Evolutionary conservation across 2,888 invertebrate species (phyloP).

Genomic region (Ennomos quercinarius): DNA sequence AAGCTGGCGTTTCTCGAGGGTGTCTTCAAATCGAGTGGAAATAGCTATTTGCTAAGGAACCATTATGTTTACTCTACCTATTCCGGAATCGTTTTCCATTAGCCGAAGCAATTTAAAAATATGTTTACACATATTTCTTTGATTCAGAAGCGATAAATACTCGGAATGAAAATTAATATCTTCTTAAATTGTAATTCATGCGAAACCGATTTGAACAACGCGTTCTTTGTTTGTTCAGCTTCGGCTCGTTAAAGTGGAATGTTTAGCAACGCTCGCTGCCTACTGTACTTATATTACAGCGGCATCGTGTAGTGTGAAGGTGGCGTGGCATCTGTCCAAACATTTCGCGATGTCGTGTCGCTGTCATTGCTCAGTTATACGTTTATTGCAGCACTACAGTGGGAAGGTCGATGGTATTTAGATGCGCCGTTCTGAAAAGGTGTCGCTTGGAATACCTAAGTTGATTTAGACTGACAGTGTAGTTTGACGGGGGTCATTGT

Average conservation of each 20-base stretch:
- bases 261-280: slow-evolving; percentile 44
- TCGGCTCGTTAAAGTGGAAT: slow-evolving; percentile 59
- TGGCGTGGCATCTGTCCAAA: slow-evolving; percentile 67
- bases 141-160: slow-evolving; percentile 38
- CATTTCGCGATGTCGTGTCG: slow-evolving; percentile 48
- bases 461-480: slow-evolving; percentile 18
- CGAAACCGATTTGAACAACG: slow-evolving; percentile 60
- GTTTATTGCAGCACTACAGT: slow-evolving; percentile 51
- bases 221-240: slow-evolving; percentile 67
- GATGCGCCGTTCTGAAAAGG: slow-evolving; percentile 29
- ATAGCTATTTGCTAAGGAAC: slow-evolving; percentile 22
- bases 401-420: slow-evolving; percentile 47
- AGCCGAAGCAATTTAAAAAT: slow-evolving; percentile 18
- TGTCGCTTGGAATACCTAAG: slow-evolving; percentile 19
- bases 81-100: slow-evolving; percentile 24
- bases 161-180: slow-evolving; percentile 58
- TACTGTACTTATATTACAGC: slow-evolving; percentile 19
- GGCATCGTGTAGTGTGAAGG: slow-evolving; percentile 27
- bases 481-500: slow-evolving; percentile 15
- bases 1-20: slow-evolving; percentile 26
- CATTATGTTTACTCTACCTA: slow-evolving; percentile 24
- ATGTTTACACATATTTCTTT: slow-evolving; percentile 23
- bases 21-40: slow-evolving; percentile 29
- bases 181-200: slow-evolving; percentile 58
- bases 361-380: slow-evolving; percentile 59